phyloP scores from a whole-genome alignment of 2,113 vertebrate species.

The Cettia cetti region DNA sequence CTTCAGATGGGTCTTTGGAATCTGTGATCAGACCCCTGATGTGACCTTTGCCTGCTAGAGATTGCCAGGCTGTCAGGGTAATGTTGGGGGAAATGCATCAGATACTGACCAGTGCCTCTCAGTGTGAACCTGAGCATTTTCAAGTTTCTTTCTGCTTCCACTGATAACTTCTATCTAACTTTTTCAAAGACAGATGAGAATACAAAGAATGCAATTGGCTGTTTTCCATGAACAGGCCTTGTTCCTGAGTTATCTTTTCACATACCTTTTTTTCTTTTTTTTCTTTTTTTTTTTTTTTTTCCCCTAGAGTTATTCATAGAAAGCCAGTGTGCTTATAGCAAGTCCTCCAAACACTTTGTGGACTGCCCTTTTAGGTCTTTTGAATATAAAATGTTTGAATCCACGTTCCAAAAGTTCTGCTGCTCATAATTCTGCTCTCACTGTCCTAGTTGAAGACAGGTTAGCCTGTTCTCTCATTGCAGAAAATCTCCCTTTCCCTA shows the following conservation, averaged over 20 bases:
- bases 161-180: background rate
- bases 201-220: background rate
- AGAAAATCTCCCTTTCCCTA: background rate
- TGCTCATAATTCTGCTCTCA: background rate
- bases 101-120: background rate
- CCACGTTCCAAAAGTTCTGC: background rate
- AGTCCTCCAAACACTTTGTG: background rate
- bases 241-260: background rate
- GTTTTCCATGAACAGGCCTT: background rate
- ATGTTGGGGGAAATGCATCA: too few species aligned
- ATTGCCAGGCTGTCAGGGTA: background rate
- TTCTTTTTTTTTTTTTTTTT: background rate
- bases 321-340: background rate
- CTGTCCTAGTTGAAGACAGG: background rate
- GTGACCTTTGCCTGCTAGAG: background rate
- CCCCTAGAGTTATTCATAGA: background rate
- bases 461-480: background rate
- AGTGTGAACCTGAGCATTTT: background rate
- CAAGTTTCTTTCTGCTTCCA: background rate
- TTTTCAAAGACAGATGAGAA: background rate
- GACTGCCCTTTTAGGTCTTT: background rate
- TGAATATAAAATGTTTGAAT: background rate
- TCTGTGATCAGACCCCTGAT: background rate
- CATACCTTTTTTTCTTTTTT: background rate
- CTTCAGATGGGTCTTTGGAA: background rate